Percentiles rank a stretch among this genome's conserved stretches.
Conservation (phyloP, 2,113 vertebrate genomes). For the Tragulus kanchil region DNA sequence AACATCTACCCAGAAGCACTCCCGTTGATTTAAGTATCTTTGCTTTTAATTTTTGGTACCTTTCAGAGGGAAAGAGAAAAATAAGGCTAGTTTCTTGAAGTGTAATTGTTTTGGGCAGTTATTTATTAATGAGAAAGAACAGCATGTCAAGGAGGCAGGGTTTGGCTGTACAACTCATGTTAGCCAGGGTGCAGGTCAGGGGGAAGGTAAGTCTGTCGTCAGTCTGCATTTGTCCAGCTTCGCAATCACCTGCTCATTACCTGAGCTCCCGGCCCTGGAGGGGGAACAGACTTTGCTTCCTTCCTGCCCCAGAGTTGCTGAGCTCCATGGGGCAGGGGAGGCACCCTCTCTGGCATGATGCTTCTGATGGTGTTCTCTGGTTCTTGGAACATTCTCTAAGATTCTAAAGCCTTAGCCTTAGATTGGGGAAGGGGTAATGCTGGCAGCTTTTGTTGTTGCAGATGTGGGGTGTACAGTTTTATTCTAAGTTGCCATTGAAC, state of each 20-base stretch:
- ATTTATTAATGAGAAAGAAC: slow-evolving; percentile 83
- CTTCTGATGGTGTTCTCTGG: neutral
- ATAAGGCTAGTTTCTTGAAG: slow-evolving; percentile 67
- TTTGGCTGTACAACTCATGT: slow-evolving; percentile 65
- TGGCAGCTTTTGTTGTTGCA: neutral
- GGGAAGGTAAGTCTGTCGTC: slow-evolving; percentile 57
- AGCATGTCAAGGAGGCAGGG: slow-evolving; percentile 69
- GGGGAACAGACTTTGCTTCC: neutral
- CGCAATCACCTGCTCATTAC: slow-evolving; percentile 57
- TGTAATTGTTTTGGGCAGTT: slow-evolving; percentile 82
- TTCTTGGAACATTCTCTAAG: neutral
- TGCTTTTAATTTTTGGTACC: slow-evolving; percentile 33
- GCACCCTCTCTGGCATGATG: neutral
- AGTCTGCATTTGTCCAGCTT: slow-evolving; percentile 67
- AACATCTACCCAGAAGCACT: neutral
- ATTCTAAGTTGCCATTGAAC: neutral
- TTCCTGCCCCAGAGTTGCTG: neutral
- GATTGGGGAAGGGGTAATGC: neutral
- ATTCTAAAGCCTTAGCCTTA: neutral
- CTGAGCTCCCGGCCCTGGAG: neutral
- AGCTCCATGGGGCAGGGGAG: neutral
- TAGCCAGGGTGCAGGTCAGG: slow-evolving; percentile 1
- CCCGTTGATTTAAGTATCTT: neutral
- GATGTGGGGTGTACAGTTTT: neutral
- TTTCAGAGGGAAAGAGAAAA: slow-evolving; percentile 60